Conservation (phyloP, 2,888 invertebrate genomes). For the Eupithecia subumbrata region DNA sequence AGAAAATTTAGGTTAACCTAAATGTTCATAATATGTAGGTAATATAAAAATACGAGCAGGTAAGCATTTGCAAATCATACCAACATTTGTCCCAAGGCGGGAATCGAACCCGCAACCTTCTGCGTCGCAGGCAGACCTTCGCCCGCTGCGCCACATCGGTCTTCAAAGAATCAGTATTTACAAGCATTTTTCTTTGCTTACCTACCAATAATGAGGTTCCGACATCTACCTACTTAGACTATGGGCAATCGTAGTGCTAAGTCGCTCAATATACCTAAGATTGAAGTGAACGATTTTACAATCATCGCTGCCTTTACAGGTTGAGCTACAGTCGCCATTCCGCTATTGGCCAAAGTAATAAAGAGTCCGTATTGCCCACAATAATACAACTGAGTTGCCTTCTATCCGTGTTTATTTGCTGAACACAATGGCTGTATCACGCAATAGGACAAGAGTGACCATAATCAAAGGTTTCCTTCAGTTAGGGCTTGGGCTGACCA, state of each 20-base stretch:
- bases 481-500: constrained; percentile 50
- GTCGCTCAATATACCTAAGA: background rate
- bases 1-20: too few relatives aligned
- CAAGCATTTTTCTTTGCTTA: background rate
- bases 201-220: background rate
- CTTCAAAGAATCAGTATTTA: background rate
- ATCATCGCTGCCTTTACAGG: background rate
- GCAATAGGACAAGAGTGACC: constrained; percentile 52
- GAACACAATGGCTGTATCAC: constrained; percentile 50
- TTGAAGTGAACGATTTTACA: background rate
- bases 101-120: too few relatives aligned
- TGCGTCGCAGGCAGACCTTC: too few relatives aligned
- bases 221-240: background rate
- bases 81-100: too few relatives aligned
- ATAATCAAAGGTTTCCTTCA: constrained; percentile 56
- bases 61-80: too few relatives aligned
- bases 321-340: constrained; percentile 35
- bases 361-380: constrained; percentile 49
- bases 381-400: constrained; percentile 42
- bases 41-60: too few relatives aligned
- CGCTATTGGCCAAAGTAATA: constrained; percentile 46
- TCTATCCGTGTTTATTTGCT: constrained; percentile 53
- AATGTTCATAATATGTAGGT: too few relatives aligned
- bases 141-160: too few relatives aligned
- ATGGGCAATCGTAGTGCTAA: background rate